Base-by-base conservation (phyloP, 2,888 invertebrate genomes). In the Andrena hattorfiana region DNA sequence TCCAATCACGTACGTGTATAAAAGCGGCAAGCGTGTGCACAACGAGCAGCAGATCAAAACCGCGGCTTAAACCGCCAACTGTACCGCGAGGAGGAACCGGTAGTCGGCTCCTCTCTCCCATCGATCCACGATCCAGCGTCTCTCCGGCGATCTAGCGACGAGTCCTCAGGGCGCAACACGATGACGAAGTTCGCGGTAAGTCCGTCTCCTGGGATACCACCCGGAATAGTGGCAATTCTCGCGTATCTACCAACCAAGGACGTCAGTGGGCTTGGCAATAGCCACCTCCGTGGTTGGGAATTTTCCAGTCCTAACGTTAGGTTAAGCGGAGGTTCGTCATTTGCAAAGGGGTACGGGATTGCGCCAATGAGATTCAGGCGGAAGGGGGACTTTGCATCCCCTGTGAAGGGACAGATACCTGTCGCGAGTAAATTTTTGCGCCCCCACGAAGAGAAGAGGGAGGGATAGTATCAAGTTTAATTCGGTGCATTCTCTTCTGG, bases 121-220 rank as follows among this genome's bases (percentile, higher is more conserved):
- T 42, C 13, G 0, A 42, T 42, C 42, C 35, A 4, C 16, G 26
- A 6, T 7, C n/a, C 56, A 56, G 8, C 32, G 28, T 49, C 20
- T 26, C 20, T 62, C 49, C 16, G 28, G 8, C 30, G 42, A 35
- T 16, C 30, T n/a, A 60, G 26, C 16, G 10, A 32, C 28, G 26
- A 5, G 7, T n/a, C 26, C 28, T 20, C 23, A 60, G 77, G 49
- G 77, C 32, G 72, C 74, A 78, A 71, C 66, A 90, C 70, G 71
- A 89, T 89, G 89, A 70, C 85, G 72, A 82, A 85, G 32, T 73
- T 90, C 48, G 79, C 87, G 88, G 91, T 91, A 87, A 91, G 91
- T 89, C 49, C n/a, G 42, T 3, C 26, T 23, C 13, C 10, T 3
- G 49, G 54, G 8, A 48, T 48, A 7, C 26, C 10, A 8, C 20